Evolutionary conservation across 2,888 invertebrate species (phyloP), one percentile per base, ranked within the genome.

Genomic region (Leptinotarsa rubiginosa): DNA sequence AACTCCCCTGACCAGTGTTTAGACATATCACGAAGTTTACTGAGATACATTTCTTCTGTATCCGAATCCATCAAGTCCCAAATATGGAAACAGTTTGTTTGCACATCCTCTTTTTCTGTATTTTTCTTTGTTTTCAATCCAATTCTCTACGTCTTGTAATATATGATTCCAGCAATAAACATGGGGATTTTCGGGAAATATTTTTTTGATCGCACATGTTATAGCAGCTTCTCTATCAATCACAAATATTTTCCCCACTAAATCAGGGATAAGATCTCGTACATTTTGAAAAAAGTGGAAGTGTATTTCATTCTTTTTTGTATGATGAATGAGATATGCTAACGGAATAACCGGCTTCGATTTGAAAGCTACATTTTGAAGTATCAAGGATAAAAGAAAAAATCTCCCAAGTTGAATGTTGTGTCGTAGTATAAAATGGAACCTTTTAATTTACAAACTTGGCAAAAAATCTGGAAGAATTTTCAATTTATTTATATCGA

Each of bases 401-500:
- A 50, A 50, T 50, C 50, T 50, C 50, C 50, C 50, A 50, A 50
- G n/a, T 50, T 50, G 50, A 50, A 50, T 16, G 16, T 50, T 16
- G 50, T 50, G n/a, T 50, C 50, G n/a, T 50, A 50, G 50, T 50
- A 50, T n/a, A n/a, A n/a, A 50, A 50, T 50, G n/a, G 16, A 50
- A 50, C n/a, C 50, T 50, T 50, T 50, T 5, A 50, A 50, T 16
- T 50, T n/a, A 2, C 50, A 50, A 25, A 25, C 25, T 25, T 25
- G 25, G 25, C 25, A 25, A 25, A 25, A 5, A 25, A 25, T 5
- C 25, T 25, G 25, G 25, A 25, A 25, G 25, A 25, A 25, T 25
- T 25, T 25, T 5, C 5, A 25, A 25, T 25, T 25, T 5, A 25
- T 25, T 25, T 5, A 25, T 25, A 25, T 25, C 25, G 25, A 25